These are phyloP conservation scores for Brachynemurus nebulosus DNA, from an alignment of 2,888 invertebrate genomes.

Conservation along the genomic window DNA sequence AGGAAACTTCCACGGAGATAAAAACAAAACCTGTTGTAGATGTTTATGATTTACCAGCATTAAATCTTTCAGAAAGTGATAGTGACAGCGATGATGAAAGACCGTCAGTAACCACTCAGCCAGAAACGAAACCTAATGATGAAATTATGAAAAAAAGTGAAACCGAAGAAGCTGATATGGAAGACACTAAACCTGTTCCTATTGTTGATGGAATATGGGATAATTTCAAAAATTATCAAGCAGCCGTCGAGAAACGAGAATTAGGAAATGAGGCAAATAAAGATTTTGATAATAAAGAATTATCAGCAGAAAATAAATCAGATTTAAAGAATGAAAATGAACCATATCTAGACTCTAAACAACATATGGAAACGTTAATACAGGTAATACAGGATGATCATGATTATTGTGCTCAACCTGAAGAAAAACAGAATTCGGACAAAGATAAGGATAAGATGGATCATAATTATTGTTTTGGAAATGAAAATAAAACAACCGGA, in stretches of 20 bases:
- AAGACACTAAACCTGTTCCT: constrained; percentile 41
- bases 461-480: too few species aligned
- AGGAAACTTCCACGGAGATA: constrained; percentile 14
- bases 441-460: too few species aligned
- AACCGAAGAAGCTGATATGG: constrained; percentile 23
- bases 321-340: constrained; percentile 1
- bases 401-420: constrained; percentile 54
- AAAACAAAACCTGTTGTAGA: constrained; percentile 39
- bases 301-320: not conserved
- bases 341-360: constrained; percentile 12
- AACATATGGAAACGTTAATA: constrained; percentile 33
- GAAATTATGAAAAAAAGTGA: constrained; percentile 23
- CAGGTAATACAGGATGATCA: constrained; percentile 38
- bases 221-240: constrained; percentile 61
- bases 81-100: constrained; percentile 43
- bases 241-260: constrained; percentile 45
- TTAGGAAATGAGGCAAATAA: constrained; percentile 15
- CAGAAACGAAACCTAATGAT: constrained; percentile 1
- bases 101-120: constrained; percentile 23
- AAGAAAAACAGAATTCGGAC: constrained; percentile 19
- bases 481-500: too few species aligned
- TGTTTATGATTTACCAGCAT: constrained; percentile 58
- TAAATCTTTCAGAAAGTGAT: constrained; percentile 73
- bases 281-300: constrained; percentile 1
- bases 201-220: constrained; percentile 60